Percentiles rank a stretch among this genome's conserved stretches.
Conservation (phyloP, 2,888 invertebrate genomes). For the Plebejus argus region DNA sequence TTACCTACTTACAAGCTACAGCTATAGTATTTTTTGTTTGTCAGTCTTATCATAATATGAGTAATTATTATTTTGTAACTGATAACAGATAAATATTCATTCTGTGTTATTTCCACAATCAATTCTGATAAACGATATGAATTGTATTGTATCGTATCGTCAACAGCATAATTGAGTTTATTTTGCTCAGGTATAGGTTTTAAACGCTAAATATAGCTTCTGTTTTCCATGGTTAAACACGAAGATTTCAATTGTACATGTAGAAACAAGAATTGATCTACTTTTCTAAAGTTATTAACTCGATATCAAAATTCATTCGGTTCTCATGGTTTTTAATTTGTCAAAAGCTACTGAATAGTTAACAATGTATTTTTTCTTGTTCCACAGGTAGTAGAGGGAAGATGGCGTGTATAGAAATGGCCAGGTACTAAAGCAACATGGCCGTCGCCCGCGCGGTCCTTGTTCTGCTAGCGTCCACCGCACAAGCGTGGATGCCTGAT, state of each 20-base stretch:
- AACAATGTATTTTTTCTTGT: background rate
- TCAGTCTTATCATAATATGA: background rate
- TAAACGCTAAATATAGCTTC: background rate
- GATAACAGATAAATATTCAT: background rate
- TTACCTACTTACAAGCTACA: background rate
- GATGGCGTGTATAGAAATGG: slow-evolving; percentile 70
- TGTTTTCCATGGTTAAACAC: background rate
- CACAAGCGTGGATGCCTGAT: slow-evolving; percentile 87
- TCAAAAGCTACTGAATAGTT: background rate
- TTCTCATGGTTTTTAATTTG: no score
- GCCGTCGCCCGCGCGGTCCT: slow-evolving; percentile 79
- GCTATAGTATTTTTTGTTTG: background rate
- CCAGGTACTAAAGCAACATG: slow-evolving; percentile 68
- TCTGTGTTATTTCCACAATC: background rate
- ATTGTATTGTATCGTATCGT: background rate
- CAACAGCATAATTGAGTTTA: background rate
- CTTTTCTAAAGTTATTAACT: no score
- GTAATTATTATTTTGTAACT: background rate
- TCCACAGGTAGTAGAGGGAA: slow-evolving; percentile 60
- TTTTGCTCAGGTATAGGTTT: background rate
- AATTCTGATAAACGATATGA: slow-evolving; percentile 9
- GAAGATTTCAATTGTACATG: no score
- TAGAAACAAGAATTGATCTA: background rate
- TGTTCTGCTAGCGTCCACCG: slow-evolving; percentile 77
- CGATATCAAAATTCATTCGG: no score